Conservation (phyloP, 1,140 invertebrate genomes). For the Ephestia elutella region DNA sequence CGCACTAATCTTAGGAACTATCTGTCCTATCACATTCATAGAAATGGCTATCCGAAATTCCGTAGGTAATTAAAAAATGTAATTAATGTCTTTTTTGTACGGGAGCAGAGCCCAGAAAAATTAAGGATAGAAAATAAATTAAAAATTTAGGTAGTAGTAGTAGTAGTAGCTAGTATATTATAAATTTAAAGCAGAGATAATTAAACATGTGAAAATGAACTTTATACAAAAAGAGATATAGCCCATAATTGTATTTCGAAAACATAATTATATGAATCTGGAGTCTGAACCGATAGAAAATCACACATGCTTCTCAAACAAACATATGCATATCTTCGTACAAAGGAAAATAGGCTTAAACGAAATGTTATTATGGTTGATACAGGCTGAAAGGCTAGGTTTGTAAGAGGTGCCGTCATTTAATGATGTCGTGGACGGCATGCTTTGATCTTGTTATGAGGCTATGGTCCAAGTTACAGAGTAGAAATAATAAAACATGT, state of each 20-base stretch:
- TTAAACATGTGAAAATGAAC: background rate
- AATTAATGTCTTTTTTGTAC: too few relatives aligned
- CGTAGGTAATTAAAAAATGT: too few relatives aligned
- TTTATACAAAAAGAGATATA: background rate
- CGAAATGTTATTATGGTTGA: background rate
- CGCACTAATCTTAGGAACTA: too few relatives aligned
- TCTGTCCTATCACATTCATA: too few relatives aligned
- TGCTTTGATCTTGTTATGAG: constrained; percentile 59
- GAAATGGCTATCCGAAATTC: too few relatives aligned
- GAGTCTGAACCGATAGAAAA: constrained; percentile 13
- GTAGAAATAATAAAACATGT: background rate
- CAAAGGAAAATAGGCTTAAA: background rate
- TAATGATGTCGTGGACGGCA: constrained; percentile 61
- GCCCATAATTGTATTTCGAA: background rate
- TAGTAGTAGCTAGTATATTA: too few relatives aligned
- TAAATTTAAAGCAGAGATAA: too few relatives aligned
- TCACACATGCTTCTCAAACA: constrained; percentile 12
- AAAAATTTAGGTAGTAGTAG: too few relatives aligned
- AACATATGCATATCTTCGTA: background rate
- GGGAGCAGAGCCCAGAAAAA: too few relatives aligned
- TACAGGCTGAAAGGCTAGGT: background rate
- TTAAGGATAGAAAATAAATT: too few relatives aligned
- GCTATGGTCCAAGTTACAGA: constrained; percentile 30
- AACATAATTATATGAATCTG: constrained; percentile 9
- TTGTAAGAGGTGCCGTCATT: constrained; percentile 45